phyloP scores from a whole-genome alignment of 2,113 vertebrate genomes.

The Chionis minor region DNA sequence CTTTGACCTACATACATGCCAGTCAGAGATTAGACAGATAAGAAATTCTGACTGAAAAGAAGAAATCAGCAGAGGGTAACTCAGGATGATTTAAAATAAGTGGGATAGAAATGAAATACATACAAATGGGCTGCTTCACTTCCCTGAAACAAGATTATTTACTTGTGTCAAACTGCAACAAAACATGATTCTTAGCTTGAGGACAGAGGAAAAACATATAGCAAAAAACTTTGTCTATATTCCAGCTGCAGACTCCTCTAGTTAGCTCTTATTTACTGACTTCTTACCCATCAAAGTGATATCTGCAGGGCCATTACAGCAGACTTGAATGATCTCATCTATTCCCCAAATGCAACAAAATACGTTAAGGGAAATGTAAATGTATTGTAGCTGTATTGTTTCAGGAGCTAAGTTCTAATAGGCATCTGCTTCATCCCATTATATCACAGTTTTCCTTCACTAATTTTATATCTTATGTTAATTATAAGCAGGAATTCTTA shows the following conservation, averaged over 20 bases:
- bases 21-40: background rate
- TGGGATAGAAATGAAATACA: background rate
- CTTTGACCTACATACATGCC: background rate
- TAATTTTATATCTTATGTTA: background rate
- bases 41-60: background rate
- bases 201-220: background rate
- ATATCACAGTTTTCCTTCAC: background rate
- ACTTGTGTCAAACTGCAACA: background rate
- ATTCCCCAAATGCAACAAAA: background rate
- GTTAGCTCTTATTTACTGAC: background rate
- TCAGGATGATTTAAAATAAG: background rate
- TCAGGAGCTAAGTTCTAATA: background rate
- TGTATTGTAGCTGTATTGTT: background rate
- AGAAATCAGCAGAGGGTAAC: background rate
- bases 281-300: background rate
- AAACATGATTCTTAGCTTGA: background rate
- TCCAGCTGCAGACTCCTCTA: background rate
- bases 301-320: background rate
- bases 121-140: background rate
- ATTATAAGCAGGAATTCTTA: background rate
- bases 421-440: background rate
- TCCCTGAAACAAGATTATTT: background rate
- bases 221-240: background rate
- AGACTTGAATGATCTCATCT: background rate
- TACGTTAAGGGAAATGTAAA: background rate